phyloP scores from a whole-genome alignment of 2,888 invertebrate species.

The Limenitis camilla region DNA sequence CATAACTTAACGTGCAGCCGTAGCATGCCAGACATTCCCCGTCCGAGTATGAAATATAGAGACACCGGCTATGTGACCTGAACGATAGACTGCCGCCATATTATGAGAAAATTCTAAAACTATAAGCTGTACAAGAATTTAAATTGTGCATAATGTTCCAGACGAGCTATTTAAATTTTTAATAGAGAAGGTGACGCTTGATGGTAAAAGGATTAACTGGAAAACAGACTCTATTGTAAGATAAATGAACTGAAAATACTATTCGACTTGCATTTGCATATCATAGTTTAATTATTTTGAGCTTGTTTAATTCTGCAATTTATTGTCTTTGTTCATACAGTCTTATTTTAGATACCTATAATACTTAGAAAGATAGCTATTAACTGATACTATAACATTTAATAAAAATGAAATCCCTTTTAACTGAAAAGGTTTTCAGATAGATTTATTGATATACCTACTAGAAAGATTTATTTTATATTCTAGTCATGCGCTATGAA shows the following conservation, averaged over 20 bases:
- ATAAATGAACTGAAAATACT: not conserved
- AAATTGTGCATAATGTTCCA: constrained; percentile 20
- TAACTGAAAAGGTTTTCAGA: too few species aligned
- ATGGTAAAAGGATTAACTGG: constrained; percentile 16
- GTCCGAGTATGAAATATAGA: constrained; percentile 53
- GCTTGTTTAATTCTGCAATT: too few species aligned
- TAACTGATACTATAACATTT: too few species aligned
- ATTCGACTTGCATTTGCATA: too few species aligned
- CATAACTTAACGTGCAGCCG: constrained; percentile 43
- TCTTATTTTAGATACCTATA: too few species aligned
- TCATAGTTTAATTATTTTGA: too few species aligned
- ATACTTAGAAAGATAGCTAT: too few species aligned
- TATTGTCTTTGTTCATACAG: too few species aligned
- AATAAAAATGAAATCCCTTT: too few species aligned
- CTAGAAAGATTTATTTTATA: constrained; percentile 13
- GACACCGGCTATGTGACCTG: constrained; percentile 39
- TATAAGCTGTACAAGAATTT: constrained; percentile 27
- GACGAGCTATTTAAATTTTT: constrained; percentile 24
- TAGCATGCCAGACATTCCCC: constrained; percentile 49
- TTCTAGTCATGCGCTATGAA: constrained; percentile 19
- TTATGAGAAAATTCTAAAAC: constrained; percentile 46
- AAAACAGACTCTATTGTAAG: constrained; percentile 12
- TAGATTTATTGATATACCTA: not conserved
- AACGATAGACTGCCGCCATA: constrained; percentile 28
- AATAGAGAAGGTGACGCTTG: constrained; percentile 14